Base-by-base conservation (phyloP, 2,888 invertebrate genomes). In the Lampropteryx suffumata region DNA sequence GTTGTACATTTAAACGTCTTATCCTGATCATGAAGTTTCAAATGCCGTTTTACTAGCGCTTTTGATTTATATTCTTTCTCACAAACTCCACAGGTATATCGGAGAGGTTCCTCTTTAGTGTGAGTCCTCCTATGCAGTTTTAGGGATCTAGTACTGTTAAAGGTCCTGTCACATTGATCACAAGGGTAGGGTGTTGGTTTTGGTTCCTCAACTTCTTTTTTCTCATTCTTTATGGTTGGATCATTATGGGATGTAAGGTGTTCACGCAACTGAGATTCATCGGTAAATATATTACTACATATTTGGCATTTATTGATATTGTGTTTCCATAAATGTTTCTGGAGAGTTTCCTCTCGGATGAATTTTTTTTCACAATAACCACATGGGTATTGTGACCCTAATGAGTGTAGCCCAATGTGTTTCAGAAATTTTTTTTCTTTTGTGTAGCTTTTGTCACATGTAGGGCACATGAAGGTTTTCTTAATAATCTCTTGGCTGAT, bases 1-100 rank as follows among this genome's bases (percentile, higher is more conserved):
- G 90, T 75, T 3, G 77, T 76, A 71, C 94, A 94, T 39, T 82
- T 79, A 54, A 84, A 89, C 0, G 89, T 87, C 50, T 89, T 91
- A 1, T 87, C 80, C n/a, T 84, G 73, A 2, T 79, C 82, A 63
- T 94, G 93, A 17, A 91, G 78, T 60, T 90, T 91, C 41, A 88
- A 62, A 59, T 92, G 92, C n/a, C 91, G 71, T 32, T 80, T 82
- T 6, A 92, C 66, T 13, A 82, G 65, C 21, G 81, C 71, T 50
- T 89, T 82, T 29, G 77, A 69, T 0, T 66, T 61, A 66, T 90
- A 92, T 3, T 67, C 73, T 57, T 91, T 91, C 0, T 73, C 70
- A 57, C 92, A 92, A 12, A 82, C 67, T 44, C 90, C 86, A 69
- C 92, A 92, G 44, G 78, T 73, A 52, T 71, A 81, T 3, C 39